Conservation (phyloP, 2,888 invertebrate genomes). For the Catocala nupta region DNA sequence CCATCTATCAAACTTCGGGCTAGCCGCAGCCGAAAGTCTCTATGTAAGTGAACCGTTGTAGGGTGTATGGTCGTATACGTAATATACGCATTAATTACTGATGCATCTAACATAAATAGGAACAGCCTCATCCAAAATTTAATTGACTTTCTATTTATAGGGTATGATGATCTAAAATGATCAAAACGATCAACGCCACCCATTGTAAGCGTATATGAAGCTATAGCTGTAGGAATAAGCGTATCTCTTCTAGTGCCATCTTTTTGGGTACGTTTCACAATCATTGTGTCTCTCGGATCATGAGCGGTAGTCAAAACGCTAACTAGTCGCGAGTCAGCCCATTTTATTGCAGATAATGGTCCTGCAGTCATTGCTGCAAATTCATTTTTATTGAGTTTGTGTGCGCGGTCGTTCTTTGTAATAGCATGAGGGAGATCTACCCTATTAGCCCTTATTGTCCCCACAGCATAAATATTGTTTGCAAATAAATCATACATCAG, state of each 20-base stretch:
- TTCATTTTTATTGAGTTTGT: too few species aligned
- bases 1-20: conserved; percentile 36
- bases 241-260: conserved; percentile 16
- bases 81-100: conserved; percentile 20
- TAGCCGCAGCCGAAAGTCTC: conserved; percentile 41
- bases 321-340: too few species aligned
- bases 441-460: too few species aligned
- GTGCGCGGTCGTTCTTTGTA: too few species aligned
- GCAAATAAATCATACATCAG: too few species aligned
- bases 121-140: conserved; percentile 29
- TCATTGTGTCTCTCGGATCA: conserved; percentile 10
- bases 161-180: conserved; percentile 15
- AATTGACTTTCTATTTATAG: conserved; percentile 18
- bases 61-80: neutral
- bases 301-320: neutral
- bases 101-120: conserved; percentile 19
- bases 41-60: conserved; percentile 12
- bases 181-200: conserved; percentile 20
- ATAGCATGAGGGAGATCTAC: too few species aligned
- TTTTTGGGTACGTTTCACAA: conserved; percentile 19
- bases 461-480: too few species aligned
- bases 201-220: conserved; percentile 15
- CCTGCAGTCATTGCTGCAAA: too few species aligned
- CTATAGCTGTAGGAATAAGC: conserved; percentile 12
- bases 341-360: too few species aligned